Conservation (phyloP, 2,888 invertebrate genomes). For the Standfussiana lucernea region DNA sequence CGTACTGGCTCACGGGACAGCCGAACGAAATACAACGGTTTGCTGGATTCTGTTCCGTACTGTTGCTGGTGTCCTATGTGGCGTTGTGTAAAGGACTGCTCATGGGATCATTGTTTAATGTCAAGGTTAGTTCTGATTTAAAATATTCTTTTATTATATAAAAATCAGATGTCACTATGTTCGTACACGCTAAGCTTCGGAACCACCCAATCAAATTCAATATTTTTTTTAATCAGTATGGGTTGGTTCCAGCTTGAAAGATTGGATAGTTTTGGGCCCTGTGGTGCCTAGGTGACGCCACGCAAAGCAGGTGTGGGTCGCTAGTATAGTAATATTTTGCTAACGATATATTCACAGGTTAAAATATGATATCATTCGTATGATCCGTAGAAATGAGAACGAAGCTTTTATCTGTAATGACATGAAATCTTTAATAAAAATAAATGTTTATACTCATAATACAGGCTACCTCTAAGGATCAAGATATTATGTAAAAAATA, state of each 20-base stretch:
- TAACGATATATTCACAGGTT: neutral
- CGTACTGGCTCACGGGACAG: slow-evolving; percentile 97
- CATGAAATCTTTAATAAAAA: too few relatives aligned
- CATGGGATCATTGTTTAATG: slow-evolving; percentile 95
- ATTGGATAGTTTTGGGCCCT: neutral
- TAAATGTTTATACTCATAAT: neutral
- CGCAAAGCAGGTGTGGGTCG: neutral
- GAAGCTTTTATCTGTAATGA: neutral
- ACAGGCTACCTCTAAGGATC: neutral
- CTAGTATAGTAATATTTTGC: neutral
- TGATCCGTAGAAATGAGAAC: neutral
- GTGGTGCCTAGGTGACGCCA: neutral
- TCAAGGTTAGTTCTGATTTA: slow-evolving; percentile 91
- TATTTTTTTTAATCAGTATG: neutral
- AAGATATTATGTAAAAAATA: neutral
- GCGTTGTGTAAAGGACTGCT: slow-evolving; percentile 96
- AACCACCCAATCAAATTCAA: neutral
- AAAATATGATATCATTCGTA: neutral
- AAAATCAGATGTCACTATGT: neutral
- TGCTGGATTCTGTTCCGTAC: slow-evolving; percentile 93
- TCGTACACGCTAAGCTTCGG: neutral
- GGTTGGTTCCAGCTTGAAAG: neutral
- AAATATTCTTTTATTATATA: neutral
- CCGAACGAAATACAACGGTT: slow-evolving; percentile 94
- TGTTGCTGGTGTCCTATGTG: slow-evolving; percentile 95